phyloP scores from a whole-genome alignment of 2,888 invertebrate genomes.

The Helleia helle region DNA sequence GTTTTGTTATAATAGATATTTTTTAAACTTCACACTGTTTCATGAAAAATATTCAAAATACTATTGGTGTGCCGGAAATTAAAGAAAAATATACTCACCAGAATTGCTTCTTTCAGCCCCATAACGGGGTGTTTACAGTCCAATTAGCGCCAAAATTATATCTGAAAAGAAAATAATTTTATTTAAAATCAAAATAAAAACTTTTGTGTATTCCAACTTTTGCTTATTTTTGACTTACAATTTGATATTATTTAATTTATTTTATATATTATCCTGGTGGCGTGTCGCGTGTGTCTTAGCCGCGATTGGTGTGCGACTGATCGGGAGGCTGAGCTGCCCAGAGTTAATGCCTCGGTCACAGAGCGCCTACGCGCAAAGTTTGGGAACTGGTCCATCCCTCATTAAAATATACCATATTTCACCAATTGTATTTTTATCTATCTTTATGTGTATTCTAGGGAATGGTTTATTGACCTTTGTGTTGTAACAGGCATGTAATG shows the following conservation, averaged over 20 bases:
- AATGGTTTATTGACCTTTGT: slow-evolving; percentile 1
- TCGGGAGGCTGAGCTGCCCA: slow-evolving; percentile 46
- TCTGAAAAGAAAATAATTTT: no score
- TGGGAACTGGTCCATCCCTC: slow-evolving; percentile 27
- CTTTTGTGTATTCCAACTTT: no score
- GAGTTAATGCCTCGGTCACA: slow-evolving; percentile 65
- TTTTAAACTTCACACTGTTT: no score
- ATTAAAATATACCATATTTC: not conserved
- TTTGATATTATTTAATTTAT: slow-evolving; percentile 1
- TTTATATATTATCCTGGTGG: no score
- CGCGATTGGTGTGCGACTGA: slow-evolving; percentile 56
- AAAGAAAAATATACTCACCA: slow-evolving; percentile 39
- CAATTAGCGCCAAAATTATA: slow-evolving; percentile 14
- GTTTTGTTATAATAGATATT: no score
- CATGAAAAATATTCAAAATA: not conserved
- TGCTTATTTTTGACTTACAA: not conserved
- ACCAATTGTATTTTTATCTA: not conserved
- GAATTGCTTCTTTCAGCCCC: slow-evolving; percentile 43
- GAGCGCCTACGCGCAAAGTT: slow-evolving; percentile 44
- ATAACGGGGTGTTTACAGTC: slow-evolving; percentile 41
- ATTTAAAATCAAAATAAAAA: no score
- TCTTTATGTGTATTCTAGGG: not conserved
- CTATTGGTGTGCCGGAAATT: no score
- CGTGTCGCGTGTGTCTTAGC: slow-evolving; percentile 37
- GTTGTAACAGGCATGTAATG: no score